These are phyloP conservation scores for Ischnus inquisitorius DNA, from an alignment of 2,888 invertebrate species.

Conservation along the genomic window DNA sequence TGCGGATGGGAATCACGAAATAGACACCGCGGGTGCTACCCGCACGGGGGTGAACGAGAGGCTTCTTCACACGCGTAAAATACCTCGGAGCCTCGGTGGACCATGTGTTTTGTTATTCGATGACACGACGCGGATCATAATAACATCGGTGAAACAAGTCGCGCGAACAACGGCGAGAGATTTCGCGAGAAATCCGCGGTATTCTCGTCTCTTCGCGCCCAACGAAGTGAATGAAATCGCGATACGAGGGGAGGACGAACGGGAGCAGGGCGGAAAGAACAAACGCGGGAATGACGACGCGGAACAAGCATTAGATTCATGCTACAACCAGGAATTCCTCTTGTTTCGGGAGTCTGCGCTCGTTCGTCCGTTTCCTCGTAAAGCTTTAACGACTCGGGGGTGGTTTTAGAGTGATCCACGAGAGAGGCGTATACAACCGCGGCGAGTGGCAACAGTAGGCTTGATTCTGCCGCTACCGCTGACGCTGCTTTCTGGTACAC, in stretches of 20 bases:
- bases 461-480: not conserved
- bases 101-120: conserved; percentile 54
- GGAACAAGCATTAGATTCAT: conserved; percentile 33
- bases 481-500: conserved; percentile 28
- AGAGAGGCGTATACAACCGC: conserved; percentile 30
- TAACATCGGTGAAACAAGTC: conserved; percentile 43
- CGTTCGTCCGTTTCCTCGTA: conserved; percentile 53
- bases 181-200: not conserved
- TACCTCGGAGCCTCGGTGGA: not conserved
- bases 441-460: conserved; percentile 1
- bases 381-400: conserved; percentile 56
- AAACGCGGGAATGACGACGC: conserved; percentile 8
- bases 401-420: conserved; percentile 55
- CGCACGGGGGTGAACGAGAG: not conserved
- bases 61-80: not conserved
- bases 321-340: conserved; percentile 45
- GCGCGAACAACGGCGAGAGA: conserved; percentile 16
- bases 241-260: not conserved
- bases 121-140: conserved; percentile 63
- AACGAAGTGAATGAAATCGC: conserved; percentile 16
- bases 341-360: conserved; percentile 43
- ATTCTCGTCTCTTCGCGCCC: not conserved
- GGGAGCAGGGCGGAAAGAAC: not conserved
- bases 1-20: not conserved
- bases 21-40: conserved; percentile 2